These are phyloP conservation scores for Saccostrea glomerata DNA, from an alignment of 1,140 invertebrate species.

Conservation along the genomic window DNA sequence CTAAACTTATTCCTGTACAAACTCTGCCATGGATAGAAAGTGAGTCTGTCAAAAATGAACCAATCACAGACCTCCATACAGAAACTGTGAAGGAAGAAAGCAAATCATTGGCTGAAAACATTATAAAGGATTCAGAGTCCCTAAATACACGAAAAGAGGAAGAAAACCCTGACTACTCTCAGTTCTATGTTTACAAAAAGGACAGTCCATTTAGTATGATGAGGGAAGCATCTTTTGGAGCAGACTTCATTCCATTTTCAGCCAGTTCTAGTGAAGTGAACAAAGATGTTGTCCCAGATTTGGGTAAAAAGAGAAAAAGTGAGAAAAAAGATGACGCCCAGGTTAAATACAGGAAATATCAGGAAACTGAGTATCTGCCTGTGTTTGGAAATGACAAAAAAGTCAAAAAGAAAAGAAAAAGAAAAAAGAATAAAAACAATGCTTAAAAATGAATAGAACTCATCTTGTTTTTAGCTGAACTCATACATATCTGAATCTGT, in stretches of 20 bases:
- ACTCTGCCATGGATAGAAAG: conserved; percentile 11
- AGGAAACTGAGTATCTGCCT: neutral
- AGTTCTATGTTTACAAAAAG: neutral
- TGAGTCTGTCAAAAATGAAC: neutral
- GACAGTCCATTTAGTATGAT: neutral
- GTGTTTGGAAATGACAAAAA: conserved; percentile 4
- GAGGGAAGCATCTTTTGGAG: neutral
- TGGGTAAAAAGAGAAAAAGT: neutral
- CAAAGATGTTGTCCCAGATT: neutral
- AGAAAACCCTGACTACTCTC: neutral
- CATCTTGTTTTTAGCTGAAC: too few relatives aligned
- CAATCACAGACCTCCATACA: conserved; percentile 1
- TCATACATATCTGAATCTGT: too few relatives aligned
- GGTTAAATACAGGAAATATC: neutral
- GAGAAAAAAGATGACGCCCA: neutral
- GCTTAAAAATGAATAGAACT: neutral
- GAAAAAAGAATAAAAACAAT: neutral
- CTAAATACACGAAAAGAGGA: neutral
- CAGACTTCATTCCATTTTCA: conserved; percentile 13
- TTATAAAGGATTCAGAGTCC: neutral
- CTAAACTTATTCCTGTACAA: neutral
- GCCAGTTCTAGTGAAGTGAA: neutral
- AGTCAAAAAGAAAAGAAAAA: neutral
- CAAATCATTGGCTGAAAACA: neutral
- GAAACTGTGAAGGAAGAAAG: neutral